These are phyloP conservation scores for Portevinia maculata DNA, from an alignment of 2,888 invertebrate species.

Conservation along the genomic window DNA sequence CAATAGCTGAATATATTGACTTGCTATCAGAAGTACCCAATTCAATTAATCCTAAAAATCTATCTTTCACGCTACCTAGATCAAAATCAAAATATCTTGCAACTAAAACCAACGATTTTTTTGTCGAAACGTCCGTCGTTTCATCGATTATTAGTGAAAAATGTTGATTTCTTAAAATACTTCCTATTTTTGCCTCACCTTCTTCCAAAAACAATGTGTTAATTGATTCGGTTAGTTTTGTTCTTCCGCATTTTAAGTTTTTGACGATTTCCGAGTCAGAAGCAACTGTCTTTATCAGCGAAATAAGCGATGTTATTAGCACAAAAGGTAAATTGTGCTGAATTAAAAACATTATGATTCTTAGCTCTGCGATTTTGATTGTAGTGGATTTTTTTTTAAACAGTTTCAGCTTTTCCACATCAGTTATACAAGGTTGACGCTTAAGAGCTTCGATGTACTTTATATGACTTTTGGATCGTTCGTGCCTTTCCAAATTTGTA, in stretches of 20 bases:
- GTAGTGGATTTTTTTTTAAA: background rate
- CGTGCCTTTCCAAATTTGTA: background rate
- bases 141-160: conserved; percentile 54
- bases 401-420: background rate
- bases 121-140: conserved; percentile 46
- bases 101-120: conserved; percentile 46
- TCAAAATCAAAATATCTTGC: conserved; percentile 49
- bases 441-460: background rate
- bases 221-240: background rate
- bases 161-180: conserved; percentile 10
- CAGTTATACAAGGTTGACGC: background rate
- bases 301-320: background rate
- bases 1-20: conserved; percentile 33
- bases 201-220: conserved; percentile 14
- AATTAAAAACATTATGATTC: no score
- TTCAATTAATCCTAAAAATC: conserved; percentile 46
- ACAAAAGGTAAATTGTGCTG: conserved; percentile 21
- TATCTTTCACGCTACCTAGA: conserved; percentile 30
- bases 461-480: background rate
- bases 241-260: conserved; percentile 16
- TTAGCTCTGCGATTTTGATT: conserved; percentile 17
- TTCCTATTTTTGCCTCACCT: background rate
- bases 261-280: conserved; percentile 11
- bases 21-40: conserved; percentile 31
- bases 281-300: conserved; percentile 16